These are phyloP conservation scores for Neodiprion virginianus DNA, from an alignment of 1,140 invertebrate species.

Conservation along the genomic window DNA sequence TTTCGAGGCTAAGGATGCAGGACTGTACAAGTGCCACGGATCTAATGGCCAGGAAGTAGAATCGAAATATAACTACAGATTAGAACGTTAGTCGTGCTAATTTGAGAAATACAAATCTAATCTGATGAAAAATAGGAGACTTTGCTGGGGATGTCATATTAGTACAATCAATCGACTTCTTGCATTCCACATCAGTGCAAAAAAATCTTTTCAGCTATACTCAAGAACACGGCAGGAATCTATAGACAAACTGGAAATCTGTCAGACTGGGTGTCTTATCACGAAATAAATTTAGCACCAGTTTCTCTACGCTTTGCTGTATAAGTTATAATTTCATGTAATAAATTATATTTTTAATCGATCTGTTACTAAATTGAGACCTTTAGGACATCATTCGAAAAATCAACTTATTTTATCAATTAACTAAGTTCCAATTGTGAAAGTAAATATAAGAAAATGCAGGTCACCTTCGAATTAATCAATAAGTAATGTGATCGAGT, in stretches of 20 bases:
- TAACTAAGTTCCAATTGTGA: no score
- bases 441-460: no score
- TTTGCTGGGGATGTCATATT: no score
- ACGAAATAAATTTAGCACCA: conserved; percentile 55
- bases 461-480: background rate
- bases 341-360: background rate
- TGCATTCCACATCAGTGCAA: no score
- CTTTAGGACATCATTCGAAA: no score
- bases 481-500: no score
- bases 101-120: background rate
- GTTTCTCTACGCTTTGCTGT: conserved; percentile 49
- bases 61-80: conserved; percentile 61
- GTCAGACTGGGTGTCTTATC: conserved; percentile 59
- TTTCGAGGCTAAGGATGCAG: conserved; percentile 50
- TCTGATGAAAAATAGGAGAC: no score
- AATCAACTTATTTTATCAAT: no score
- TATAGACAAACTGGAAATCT: conserved; percentile 54
- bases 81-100: conserved; percentile 54
- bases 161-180: no score
- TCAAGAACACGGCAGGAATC: conserved; percentile 35
- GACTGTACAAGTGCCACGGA: conserved; percentile 62
- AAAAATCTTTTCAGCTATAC: conserved; percentile 38
- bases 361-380: background rate
- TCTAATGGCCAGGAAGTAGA: conserved; percentile 54
- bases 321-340: conserved; percentile 14